These are phyloP conservation scores for Neotoma lepida DNA, from an alignment of 2,113 vertebrate species.

Conservation along the genomic window DNA sequence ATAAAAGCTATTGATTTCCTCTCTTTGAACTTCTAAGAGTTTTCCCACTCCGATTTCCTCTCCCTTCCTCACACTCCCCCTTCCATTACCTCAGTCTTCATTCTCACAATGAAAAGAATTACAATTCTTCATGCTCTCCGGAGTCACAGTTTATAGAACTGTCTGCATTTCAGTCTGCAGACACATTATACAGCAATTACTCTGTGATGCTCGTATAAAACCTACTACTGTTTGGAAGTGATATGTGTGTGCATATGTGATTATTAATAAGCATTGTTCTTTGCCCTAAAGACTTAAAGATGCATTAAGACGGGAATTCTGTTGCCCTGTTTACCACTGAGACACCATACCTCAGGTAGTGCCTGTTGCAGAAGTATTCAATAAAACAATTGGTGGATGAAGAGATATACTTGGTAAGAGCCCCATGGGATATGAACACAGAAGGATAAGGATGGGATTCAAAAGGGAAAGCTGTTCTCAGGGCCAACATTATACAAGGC, in stretches of 20 bases:
- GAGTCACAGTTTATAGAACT: neutral
- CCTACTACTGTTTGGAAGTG: neutral
- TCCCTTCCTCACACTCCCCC: neutral
- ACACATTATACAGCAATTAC: neutral
- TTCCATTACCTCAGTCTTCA: neutral
- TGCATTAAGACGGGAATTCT: neutral
- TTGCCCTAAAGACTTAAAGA: neutral
- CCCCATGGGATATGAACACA: neutral
- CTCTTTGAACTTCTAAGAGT: neutral
- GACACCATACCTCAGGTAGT: neutral
- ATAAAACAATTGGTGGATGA: neutral
- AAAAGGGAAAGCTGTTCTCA: neutral
- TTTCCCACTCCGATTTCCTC: neutral
- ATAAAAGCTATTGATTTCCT: neutral
- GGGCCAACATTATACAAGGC: neutral
- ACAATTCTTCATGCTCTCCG: neutral
- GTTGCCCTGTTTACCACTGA: neutral
- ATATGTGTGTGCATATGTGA: neutral
- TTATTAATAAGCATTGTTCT: neutral
- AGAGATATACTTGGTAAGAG: neutral
- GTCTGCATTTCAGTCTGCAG: neutral
- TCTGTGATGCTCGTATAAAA: neutral
- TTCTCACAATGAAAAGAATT: neutral
- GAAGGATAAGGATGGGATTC: neutral
- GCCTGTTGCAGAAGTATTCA: neutral